phyloP scores from a whole-genome alignment of 23 tunicate species.

The Trididemnum nubilum region DNA sequence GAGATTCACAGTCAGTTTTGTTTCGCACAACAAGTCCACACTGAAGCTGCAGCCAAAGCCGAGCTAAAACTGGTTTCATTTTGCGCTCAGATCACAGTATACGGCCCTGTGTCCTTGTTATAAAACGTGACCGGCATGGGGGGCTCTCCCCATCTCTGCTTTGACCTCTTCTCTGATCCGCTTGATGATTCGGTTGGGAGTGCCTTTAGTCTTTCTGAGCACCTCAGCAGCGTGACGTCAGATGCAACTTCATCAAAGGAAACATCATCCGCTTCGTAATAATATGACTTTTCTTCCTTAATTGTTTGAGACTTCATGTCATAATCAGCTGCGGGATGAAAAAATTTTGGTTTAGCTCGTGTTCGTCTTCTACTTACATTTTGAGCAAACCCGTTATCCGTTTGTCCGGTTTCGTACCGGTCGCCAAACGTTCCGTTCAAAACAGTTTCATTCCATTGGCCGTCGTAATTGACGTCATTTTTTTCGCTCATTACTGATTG shows the following conservation, averaged over 20 bases:
- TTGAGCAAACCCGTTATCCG: not conserved
- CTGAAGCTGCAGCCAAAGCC: no score
- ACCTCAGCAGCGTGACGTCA: slow-evolving; percentile 28
- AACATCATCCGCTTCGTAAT: slow-evolving; percentile 11
- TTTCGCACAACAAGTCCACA: no score
- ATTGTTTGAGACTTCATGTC: not conserved
- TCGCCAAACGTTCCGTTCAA: no score
- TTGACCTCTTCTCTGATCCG: not conserved
- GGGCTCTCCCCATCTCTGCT: not conserved
- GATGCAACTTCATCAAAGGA: slow-evolving; percentile 45
- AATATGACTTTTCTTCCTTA: not conserved
- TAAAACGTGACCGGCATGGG: slow-evolving; percentile 46
- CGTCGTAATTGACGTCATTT: slow-evolving; percentile 22
- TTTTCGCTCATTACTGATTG: not conserved
- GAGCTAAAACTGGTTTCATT: no score
- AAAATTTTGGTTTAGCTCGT: not conserved
- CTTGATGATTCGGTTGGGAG: not conserved
- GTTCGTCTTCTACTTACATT: not conserved
- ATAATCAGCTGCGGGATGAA: not conserved
- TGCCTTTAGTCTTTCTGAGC: slow-evolving; percentile 21
- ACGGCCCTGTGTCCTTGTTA: slow-evolving; percentile 44
- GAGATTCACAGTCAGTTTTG: no score
- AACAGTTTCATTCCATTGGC: slow-evolving; percentile 52
- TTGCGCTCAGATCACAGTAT: slow-evolving; percentile 34
- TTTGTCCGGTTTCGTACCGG: slow-evolving; percentile 17